Evolutionary conservation across 1,140 invertebrate species (phyloP).

Genomic region (Sycophaga agraensis): DNA sequence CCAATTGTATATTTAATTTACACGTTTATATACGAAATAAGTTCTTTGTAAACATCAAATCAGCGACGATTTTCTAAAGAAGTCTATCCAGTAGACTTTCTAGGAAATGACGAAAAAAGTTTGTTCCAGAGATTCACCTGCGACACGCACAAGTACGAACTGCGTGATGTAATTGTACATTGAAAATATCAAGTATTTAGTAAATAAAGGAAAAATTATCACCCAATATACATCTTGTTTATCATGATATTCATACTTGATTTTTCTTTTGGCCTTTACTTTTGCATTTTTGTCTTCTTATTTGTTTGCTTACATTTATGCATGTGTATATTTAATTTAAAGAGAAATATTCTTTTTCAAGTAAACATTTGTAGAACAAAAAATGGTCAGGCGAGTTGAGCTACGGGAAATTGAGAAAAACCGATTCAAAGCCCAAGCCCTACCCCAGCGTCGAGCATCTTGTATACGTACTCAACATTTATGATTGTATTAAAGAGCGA

Average conservation of each 20-base stretch:
- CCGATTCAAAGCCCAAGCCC: not conserved
- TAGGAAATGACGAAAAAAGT: not conserved
- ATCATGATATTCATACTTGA: slow-evolving; percentile 12
- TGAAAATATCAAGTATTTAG: slow-evolving; percentile 22
- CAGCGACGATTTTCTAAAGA: not conserved
- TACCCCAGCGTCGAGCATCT: slow-evolving; percentile 8
- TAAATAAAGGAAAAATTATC: slow-evolving; percentile 27
- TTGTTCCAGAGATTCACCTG: slow-evolving; percentile 14
- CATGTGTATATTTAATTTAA: too few relatives aligned
- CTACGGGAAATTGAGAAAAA: not conserved
- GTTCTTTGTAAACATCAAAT: slow-evolving; percentile 13
- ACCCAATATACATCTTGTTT: slow-evolving; percentile 23
- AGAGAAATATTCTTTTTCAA: not conserved
- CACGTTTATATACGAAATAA: slow-evolving; percentile 4
- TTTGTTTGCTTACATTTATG: slow-evolving; percentile 1
- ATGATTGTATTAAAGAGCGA: too few relatives aligned
- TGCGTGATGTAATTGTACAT: slow-evolving; percentile 27
- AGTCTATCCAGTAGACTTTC: not conserved
- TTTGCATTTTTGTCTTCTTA: slow-evolving; percentile 17
- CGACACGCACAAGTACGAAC: slow-evolving; percentile 17
- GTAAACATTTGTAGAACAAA: not conserved
- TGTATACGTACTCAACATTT: too few relatives aligned
- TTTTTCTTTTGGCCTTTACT: slow-evolving; percentile 17
- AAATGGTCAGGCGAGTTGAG: slow-evolving; percentile 29
- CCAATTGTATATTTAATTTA: slow-evolving; percentile 18